Evolutionary conservation across 2,113 vertebrate genomes (phyloP).

Genomic region (Epinephelus moara): DNA sequence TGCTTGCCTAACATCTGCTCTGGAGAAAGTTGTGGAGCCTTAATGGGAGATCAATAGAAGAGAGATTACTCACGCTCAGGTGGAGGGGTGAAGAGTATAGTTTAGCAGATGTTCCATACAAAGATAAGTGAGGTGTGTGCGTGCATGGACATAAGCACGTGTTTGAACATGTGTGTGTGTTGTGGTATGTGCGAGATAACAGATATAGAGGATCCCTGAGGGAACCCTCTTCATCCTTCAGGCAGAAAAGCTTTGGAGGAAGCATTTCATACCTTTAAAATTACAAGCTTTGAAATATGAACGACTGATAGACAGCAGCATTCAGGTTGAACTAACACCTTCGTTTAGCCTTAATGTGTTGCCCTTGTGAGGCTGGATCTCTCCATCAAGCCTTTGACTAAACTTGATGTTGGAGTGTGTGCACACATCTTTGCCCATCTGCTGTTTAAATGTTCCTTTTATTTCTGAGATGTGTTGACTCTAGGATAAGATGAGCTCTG

Average conservation of each 20-base stretch:
- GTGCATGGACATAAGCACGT: conserved; percentile 27
- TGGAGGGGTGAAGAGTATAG: conserved; percentile 59
- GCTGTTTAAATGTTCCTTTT: conserved; percentile 51
- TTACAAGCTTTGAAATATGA: conserved; percentile 61
- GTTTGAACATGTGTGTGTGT: conserved; percentile 52
- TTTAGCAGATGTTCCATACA: conserved; percentile 74
- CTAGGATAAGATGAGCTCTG: conserved; percentile 55
- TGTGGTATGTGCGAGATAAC: conserved; percentile 51
- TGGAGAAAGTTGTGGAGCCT: conserved; percentile 47
- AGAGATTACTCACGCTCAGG: conserved; percentile 63
- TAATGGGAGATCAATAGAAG: conserved; percentile 74
- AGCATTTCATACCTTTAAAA: conserved; percentile 49
- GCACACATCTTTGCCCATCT: conserved; percentile 40
- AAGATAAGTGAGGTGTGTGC: conserved; percentile 27
- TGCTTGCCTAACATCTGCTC: conserved; percentile 74
- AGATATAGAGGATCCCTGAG: conserved; percentile 47
- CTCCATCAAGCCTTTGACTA: conserved; percentile 42
- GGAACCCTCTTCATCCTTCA: conserved; percentile 59
- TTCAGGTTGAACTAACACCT: conserved; percentile 58
- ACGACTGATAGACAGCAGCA: conserved; percentile 50
- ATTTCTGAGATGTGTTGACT: conserved; percentile 47
- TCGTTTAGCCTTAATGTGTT: conserved; percentile 44
- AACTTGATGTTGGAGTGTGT: conserved; percentile 33
- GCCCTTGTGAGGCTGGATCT: conserved; percentile 32
- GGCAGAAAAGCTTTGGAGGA: conserved; percentile 58